Base-by-base conservation (phyloP, 2,888 invertebrate genomes). In the Timema podura region DNA sequence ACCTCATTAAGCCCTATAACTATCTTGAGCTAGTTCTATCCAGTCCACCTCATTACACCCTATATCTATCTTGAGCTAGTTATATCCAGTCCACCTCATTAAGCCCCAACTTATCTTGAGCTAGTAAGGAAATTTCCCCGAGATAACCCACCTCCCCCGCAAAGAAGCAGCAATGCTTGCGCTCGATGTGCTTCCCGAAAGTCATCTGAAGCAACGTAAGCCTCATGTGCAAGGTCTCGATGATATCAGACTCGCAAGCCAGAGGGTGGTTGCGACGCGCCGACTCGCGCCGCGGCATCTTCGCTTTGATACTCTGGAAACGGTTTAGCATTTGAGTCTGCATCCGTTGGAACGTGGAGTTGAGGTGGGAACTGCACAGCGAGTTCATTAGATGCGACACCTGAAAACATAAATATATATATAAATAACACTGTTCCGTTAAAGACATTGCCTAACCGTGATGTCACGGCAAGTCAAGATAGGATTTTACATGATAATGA, bases 161-260 rank as follows among this genome's bases (percentile, higher is more conserved):
- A 79, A 96, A 96, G 82, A 96, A 96, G 82, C 95, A 96, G 80
- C 94, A 94, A 79, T 95, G 92, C 79, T 92, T 93, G 77, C 93
- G 87, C 80, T 96, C 95, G 79, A 96, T 95, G 80, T 96, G 95
- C 82, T 96, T 96, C 68, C 94, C 94, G 83, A 95, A 95, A 30
- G 95, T 92, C 95, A 96, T 96, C 82, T 95, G 94, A 73, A 96
- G 84, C 70, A 96, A 83, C 68, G 94, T 94, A 67, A 96, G 86
- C 75, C 96, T 87, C 91, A 96, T 96, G 79, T 96, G 94, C 75
- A 96, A 85, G 0, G 96, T 96, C 82, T 96, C 95, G 78, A 96
- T 90, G 65, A 96, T 95, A 81, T 96, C 96, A 54, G 92, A 93
- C 83, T 96, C 95, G 79, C 94, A 92, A 45, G 95, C 94, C 76